Conservation (phyloP, 2,888 invertebrate species). For the Ryuthela nishihirai region DNA sequence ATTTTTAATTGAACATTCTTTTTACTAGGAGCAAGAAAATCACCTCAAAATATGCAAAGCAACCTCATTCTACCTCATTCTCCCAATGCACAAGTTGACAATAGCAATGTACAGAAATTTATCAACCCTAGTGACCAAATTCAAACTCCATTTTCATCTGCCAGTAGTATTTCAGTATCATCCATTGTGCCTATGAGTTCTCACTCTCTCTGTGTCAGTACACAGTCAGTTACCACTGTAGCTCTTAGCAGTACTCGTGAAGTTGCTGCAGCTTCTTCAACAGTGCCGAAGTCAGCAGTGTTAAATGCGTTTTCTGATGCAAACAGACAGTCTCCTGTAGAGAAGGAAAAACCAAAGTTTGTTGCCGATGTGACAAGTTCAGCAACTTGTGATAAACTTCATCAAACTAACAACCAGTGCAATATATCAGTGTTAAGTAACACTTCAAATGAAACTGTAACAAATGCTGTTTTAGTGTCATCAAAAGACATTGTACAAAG, state of each 20-base stretch:
- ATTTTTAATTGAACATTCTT: neutral
- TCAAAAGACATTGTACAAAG: neutral
- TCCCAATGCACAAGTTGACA: constrained; percentile 31
- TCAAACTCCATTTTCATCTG: constrained; percentile 31
- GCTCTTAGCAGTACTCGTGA: constrained; percentile 29
- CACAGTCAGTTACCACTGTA: too few relatives aligned
- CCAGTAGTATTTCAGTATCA: constrained; percentile 32
- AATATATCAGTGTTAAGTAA: constrained; percentile 24
- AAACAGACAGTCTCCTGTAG: constrained; percentile 13
- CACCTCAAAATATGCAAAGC: constrained; percentile 32
- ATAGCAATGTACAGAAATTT: constrained; percentile 26
- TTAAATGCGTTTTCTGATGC: constrained; percentile 31
- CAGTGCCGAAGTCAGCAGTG: constrained; percentile 25
- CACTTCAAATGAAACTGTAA: constrained; percentile 9
- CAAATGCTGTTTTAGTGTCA: constrained; percentile 2
- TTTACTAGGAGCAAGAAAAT: constrained; percentile 22
- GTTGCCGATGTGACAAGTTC: constrained; percentile 24
- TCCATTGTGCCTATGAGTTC: constrained; percentile 37
- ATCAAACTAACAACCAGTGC: constrained; percentile 31
- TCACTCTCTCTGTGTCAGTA: too few relatives aligned
- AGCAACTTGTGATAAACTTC: constrained; percentile 17
- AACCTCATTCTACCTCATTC: constrained; percentile 38
- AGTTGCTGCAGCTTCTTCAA: constrained; percentile 27
- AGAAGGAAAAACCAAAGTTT: constrained; percentile 12
- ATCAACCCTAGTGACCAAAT: constrained; percentile 25